phyloP scores from a whole-genome alignment of 1,140 invertebrate genomes.

The Aphaenogaster floridana region DNA sequence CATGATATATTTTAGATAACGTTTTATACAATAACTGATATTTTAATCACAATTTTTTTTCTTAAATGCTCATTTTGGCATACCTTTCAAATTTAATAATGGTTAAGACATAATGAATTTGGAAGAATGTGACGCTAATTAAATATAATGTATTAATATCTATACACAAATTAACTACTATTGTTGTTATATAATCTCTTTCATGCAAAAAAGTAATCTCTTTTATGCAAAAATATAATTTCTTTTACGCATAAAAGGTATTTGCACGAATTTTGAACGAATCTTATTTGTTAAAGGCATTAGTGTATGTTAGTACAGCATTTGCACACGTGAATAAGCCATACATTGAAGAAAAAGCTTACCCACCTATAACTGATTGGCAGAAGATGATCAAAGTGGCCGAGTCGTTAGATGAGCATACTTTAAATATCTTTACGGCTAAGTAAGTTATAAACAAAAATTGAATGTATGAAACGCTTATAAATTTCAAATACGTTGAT shows the following conservation, averaged over 20 bases:
- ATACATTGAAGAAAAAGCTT: slow-evolving; percentile 92
- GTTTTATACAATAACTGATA: neutral
- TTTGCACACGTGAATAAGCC: slow-evolving; percentile 93
- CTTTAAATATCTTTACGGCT: slow-evolving; percentile 89
- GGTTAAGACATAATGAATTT: no score
- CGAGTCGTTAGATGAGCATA: slow-evolving; percentile 92
- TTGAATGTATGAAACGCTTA: neutral
- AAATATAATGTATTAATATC: no score
- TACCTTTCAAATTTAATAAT: no score
- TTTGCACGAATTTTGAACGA: neutral
- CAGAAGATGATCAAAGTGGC: slow-evolving; percentile 93
- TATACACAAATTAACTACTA: no score
- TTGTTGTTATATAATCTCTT: no score
- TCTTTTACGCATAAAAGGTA: neutral
- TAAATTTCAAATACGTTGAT: neutral
- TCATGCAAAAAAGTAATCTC: no score
- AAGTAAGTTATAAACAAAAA: slow-evolving; percentile 86
- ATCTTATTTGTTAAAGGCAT: slow-evolving; percentile 84
- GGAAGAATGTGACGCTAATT: no score
- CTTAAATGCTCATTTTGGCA: no score
- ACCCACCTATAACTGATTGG: slow-evolving; percentile 95
- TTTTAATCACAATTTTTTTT: neutral
- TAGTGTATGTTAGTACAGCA: slow-evolving; percentile 94
- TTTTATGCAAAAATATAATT: neutral
- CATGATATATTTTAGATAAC: neutral